Percentiles rank a stretch among this genome's conserved stretches.
These are phyloP conservation scores for Hemistola chrysoprasaria DNA, from an alignment of 2,888 invertebrate genomes.

Conservation along the genomic window DNA sequence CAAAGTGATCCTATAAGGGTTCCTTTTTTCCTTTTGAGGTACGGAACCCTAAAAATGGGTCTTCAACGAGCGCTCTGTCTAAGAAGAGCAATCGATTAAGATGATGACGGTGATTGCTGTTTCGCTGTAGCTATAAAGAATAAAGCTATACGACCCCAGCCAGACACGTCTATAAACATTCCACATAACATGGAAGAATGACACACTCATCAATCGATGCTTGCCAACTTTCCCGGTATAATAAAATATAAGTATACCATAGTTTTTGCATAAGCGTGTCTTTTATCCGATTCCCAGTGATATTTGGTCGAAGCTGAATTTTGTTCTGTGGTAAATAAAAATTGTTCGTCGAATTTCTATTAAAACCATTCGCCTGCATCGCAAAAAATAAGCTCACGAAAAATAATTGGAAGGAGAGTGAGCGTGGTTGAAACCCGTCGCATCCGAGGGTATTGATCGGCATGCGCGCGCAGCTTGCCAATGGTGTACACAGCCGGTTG, in stretches of 20 bases:
- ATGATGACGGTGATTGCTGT: constrained; percentile 28
- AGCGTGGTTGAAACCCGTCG: constrained; percentile 70
- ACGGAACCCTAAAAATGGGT: too few relatives aligned
- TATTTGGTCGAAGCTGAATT: constrained; percentile 39
- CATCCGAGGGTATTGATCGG: constrained; percentile 74
- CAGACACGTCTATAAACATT: constrained; percentile 25
- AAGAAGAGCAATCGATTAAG: constrained; percentile 51
- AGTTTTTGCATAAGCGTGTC: constrained; percentile 5
- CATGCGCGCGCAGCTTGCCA: constrained; percentile 76
- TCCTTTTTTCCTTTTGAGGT: too few relatives aligned
- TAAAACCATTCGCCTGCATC: constrained; percentile 52
- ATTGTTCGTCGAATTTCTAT: constrained; percentile 40
- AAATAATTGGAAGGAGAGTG: constrained; percentile 64
- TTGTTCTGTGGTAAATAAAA: constrained; percentile 23
- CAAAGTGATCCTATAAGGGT: too few relatives aligned
- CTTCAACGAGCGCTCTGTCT: constrained; percentile 37
- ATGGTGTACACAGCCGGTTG: constrained; percentile 74
- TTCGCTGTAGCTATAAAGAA: constrained; percentile 35
- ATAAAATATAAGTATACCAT: constrained; percentile 3
- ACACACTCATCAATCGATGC: constrained; percentile 36
- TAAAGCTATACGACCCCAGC: constrained; percentile 36
- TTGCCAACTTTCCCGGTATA: constrained; percentile 35
- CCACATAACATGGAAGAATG: constrained; percentile 27
- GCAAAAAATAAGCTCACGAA: constrained; percentile 65
- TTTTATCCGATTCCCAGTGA: constrained; percentile 17